Evolutionary conservation across 2,113 vertebrate genomes (phyloP), one percentile per base, ranked within the genome.

Genomic region (Monarcha castaneiventris): DNA sequence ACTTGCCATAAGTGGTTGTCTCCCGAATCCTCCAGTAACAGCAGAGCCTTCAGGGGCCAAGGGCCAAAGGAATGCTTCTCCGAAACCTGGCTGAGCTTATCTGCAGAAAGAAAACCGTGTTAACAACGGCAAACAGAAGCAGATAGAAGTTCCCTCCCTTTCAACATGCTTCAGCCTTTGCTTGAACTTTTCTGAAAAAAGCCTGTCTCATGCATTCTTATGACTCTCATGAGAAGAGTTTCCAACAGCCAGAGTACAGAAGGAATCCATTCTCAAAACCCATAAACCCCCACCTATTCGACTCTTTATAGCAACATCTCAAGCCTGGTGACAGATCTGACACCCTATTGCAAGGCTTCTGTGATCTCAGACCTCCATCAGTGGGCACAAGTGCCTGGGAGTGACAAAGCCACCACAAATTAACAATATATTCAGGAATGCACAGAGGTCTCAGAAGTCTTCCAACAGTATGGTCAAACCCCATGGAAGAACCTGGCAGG

Each of bases 301-400:
- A 52, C 13, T 72, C 52, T 63, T 85, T 48, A 59, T 61, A 76
- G 15, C 10, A 72, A 39, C 3, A 21, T 35, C 4, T 56, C 22
- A 49, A 68, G 7, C 37, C 41, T 46, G 2, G 8, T 16, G 19
- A 49, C 33, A 75, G 33, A 27, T 35, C 14, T 32, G 58, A 20
- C n/a, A 44, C 9, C 3, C 25, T 25, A 16, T 11, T 26, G 16
- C 14, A 33, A 75, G 6, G 4, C 37, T 72, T 52, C 59, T 63
- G 11, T 22, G n/a, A 17, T 6, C 30, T 46, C 61, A 56, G 33
- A 11, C 13, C 19, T 69, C 43, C 33, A 35, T 3, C 16, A 18
- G 2, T 0, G 5, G 4, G 10, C 41, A 62, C 7, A 14, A 33
- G 5, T 4, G 3, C 1, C 2, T 14, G 10, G 7, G 11, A 79